A percentile compares a stretch with the other conserved stretches of the same genome.
Evolutionary conservation across 2,888 invertebrate genomes (phyloP).

Genomic region (Syrphus vitripennis): DNA sequence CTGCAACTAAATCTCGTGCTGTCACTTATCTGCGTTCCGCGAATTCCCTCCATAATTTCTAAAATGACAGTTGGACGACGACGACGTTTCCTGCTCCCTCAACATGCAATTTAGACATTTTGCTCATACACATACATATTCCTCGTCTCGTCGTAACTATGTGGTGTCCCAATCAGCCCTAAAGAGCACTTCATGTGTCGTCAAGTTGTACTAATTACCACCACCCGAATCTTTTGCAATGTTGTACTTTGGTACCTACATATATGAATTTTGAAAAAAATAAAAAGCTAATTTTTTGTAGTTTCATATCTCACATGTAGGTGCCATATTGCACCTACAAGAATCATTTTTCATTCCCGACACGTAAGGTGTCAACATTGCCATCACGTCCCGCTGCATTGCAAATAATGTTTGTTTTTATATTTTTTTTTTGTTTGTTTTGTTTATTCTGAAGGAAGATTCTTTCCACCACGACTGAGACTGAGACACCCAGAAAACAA

Average conservation of each 20-base stretch:
- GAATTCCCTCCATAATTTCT: conserved; percentile 68
- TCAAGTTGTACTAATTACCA: conserved; percentile 61
- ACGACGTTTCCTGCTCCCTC: conserved; percentile 47
- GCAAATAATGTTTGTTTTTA: conserved; percentile 44
- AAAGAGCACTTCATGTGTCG: conserved; percentile 27
- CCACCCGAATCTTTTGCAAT: conserved; percentile 46
- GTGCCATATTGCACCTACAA: conserved; percentile 72
- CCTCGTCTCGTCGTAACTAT: not conserved
- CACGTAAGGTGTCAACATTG: conserved; percentile 72
- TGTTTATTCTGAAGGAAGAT: not conserved
- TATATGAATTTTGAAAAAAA: not conserved
- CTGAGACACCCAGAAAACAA: not conserved
- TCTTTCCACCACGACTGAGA: conserved; percentile 4
- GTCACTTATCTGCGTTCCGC: conserved; percentile 71
- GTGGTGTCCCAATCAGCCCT: not conserved
- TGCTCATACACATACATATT: not conserved
- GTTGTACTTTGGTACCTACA: conserved; percentile 29
- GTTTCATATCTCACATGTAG: conserved; percentile 46
- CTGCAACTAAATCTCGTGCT: conserved; percentile 80
- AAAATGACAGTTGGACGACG: conserved; percentile 51
- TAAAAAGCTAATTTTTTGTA: conserved; percentile 9
- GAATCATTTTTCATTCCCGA: conserved; percentile 65
- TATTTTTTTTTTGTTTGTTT: not conserved
- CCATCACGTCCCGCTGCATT: conserved; percentile 68
- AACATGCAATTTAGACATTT: not conserved